Conservation (phyloP, 2,797 vertebrate genomes). For the Melanotaenia boesemani region DNA sequence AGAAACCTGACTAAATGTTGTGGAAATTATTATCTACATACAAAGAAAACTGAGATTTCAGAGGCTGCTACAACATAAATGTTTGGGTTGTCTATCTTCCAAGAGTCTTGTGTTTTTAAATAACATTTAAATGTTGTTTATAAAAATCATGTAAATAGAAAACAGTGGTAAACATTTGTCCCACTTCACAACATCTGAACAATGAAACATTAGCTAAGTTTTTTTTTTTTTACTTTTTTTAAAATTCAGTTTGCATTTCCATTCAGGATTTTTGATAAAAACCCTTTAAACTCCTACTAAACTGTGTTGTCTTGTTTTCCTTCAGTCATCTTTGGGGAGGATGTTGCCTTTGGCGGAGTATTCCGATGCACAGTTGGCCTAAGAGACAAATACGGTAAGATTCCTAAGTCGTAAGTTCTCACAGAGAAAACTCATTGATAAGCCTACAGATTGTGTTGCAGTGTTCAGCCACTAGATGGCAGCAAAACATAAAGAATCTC, state of each 20-base stretch:
- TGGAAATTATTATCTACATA: not conserved
- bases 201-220: not conserved
- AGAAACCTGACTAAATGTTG: not conserved
- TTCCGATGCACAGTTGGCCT: constrained; percentile 98
- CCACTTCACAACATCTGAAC: not conserved
- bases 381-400: constrained; percentile 96
- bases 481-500: constrained; percentile 40
- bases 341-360: constrained; percentile 97
- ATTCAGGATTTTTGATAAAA: not conserved
- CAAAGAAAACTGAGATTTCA: no score
- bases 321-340: constrained; percentile 98
- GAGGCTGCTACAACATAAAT: not conserved
- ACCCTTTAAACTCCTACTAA: not conserved
- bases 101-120: not conserved
- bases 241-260: not conserved
- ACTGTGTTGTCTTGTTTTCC: constrained; percentile 50
- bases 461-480: constrained; percentile 66
- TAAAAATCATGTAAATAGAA: not conserved
- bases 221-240: no score
- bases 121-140: no score
- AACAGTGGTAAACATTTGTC: not conserved
- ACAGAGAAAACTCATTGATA: no score
- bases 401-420: not conserved
- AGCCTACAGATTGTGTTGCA: not conserved
- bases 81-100: not conserved